Evolutionary conservation across 2,888 invertebrate genomes (phyloP), one percentile per base, ranked within the genome.

Genomic region (Quadriops clusia): DNA sequence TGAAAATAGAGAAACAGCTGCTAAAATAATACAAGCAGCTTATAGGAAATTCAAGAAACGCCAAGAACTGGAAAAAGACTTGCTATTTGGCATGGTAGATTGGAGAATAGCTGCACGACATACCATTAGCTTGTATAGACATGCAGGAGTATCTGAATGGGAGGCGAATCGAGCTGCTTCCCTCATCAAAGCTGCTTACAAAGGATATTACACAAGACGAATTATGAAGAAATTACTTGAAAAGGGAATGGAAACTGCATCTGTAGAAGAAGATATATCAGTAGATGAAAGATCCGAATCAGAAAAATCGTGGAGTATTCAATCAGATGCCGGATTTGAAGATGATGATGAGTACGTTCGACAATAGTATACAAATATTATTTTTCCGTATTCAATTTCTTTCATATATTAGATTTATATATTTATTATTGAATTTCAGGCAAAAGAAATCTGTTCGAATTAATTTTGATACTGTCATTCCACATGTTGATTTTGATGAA

Each of bases 111-210:
- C 60, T 1, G 58, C 60, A 12, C 47, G 56, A 36, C 56, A 54
- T 26, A 58, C 59, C 2, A 55, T 59, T 15, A 39, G 43, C 16
- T 41, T 60, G 5, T 60, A 60, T 32, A 42, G 54, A 29, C 51
- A 51, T 38, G 52, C 54, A 12, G 58, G 58, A 4, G 56, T 56
- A 1, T 53, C 57, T 2, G 41, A 47, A 25, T 54, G 55, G 41
- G 60, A 60, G 39, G 59, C 57, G 3, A 51, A 55, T 24, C 41
- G 56, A 23, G 61, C 60, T 5, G 60, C 60, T 4, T 58, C 54
- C 6, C 34, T 61, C 11, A 61, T 61, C 18, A 58, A 61, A 44
- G 56, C 58, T 14, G 60, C 61, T 7, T 61, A 61, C 31, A 58
- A 56, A 44, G 60, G 60, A 1, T 61, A 61, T 29, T 61, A 60